A percentile compares a stretch with the other conserved stretches of the same genome.
Conservation (phyloP, 2,797 vertebrate genomes). For the Dromococcyx pavoninus region DNA sequence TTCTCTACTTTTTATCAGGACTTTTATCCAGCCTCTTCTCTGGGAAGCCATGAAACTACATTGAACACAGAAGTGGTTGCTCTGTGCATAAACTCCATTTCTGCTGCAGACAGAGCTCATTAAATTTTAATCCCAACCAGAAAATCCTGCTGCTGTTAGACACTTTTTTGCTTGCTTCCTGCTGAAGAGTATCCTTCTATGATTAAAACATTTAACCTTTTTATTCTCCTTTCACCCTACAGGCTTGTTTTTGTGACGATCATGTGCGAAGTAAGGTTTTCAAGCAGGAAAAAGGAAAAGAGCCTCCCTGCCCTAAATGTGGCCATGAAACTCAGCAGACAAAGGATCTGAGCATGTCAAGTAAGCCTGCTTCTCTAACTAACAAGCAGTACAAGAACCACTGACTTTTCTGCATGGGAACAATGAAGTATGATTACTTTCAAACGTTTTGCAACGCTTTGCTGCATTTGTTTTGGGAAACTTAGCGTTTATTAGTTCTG, state of each 20-base stretch:
- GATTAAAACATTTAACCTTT: not conserved
- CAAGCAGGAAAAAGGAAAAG: conserved; percentile 95
- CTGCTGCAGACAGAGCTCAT: not conserved
- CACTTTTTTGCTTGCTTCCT: not conserved
- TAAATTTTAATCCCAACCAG: conserved; percentile 13
- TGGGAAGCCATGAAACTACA: not conserved
- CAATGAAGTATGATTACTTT: not conserved
- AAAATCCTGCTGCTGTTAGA: not conserved
- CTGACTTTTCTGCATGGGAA: not conserved
- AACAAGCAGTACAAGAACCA: not conserved
- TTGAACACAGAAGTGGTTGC: not conserved
- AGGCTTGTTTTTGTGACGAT: conserved; percentile 96
- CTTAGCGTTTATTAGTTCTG: not conserved
- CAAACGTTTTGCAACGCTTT: not conserved
- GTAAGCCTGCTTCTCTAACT: conserved; percentile 79
- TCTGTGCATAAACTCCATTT: not conserved
- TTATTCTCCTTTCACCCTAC: not conserved
- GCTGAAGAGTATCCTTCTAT: not conserved
- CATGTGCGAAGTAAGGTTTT: conserved; percentile 96
- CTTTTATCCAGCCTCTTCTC: not conserved
- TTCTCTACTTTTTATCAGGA: not conserved
- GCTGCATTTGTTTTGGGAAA: not conserved
- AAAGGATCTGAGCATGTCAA: conserved; percentile 99
- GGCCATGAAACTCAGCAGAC: conserved; percentile 98
- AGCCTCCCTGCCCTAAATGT: conserved; percentile 95